Evolutionary conservation across 2,888 invertebrate species (phyloP).

Genomic region (Limnephilus lunatus): DNA sequence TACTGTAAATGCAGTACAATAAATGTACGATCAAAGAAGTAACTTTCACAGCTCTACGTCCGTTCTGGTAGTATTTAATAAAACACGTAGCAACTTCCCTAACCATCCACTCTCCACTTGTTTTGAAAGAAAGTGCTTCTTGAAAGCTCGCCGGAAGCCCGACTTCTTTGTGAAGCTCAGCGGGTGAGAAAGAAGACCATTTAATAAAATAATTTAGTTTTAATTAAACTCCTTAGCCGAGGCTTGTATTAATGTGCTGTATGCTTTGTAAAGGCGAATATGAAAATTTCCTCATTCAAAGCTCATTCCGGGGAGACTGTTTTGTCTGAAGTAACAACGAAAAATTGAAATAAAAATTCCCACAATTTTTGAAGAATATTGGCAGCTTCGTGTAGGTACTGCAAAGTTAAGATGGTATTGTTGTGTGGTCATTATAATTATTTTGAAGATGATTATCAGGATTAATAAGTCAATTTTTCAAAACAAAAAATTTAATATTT

Average conservation of each 20-base stretch:
- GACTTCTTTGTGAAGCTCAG: constrained; percentile 3
- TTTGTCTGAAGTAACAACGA: neutral
- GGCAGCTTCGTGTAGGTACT: neutral
- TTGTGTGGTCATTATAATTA: neutral
- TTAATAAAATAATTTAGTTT: constrained; percentile 39
- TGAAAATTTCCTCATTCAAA: neutral
- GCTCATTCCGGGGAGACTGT: neutral
- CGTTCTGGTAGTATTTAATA: neutral
- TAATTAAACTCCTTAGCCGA: constrained; percentile 36
- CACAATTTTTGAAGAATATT: neutral
- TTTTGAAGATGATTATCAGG: too few relatives aligned
- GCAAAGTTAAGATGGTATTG: neutral
- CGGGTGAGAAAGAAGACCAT: neutral
- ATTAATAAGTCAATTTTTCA: too few relatives aligned
- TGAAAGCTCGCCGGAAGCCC: constrained; percentile 3
- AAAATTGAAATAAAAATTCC: neutral
- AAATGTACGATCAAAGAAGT: too few relatives aligned
- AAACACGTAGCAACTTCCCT: neutral
- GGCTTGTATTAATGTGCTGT: neutral
- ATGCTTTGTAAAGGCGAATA: neutral
- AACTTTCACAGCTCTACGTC: neutral
- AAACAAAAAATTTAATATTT: too few relatives aligned
- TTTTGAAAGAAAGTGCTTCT: neutral
- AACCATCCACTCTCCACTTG: neutral
- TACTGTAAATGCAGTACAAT: too few relatives aligned